phyloP scores from a whole-genome alignment of 2,113 vertebrate genomes.

The Euleptes europaea region DNA sequence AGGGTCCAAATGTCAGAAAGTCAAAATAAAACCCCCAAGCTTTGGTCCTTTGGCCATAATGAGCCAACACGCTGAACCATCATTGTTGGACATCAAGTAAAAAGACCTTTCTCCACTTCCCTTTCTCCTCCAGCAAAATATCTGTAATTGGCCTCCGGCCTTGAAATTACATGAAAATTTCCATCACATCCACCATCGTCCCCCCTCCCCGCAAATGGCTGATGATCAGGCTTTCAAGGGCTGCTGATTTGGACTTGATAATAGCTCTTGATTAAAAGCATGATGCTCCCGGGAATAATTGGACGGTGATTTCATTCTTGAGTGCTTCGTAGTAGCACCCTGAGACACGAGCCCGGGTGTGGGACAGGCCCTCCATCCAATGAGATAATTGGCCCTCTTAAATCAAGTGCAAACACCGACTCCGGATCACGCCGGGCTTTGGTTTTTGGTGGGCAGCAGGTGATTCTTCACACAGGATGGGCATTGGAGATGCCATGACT shows the following conservation, averaged over 20 bases:
- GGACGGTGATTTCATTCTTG: neutral
- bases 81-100: neutral
- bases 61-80: neutral
- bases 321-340: neutral
- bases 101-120: neutral
- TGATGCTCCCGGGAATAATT: neutral
- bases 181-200: neutral
- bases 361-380: neutral
- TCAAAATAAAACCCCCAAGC: neutral
- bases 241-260: neutral
- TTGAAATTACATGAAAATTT: neutral
- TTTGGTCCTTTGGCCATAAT: neutral
- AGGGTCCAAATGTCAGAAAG: neutral
- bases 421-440: neutral
- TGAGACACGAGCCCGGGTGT: neutral
- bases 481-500: neutral
- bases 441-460: neutral
- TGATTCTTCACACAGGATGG: neutral
- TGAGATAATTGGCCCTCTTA: neutral
- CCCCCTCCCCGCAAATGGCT: neutral
- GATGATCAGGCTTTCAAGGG: neutral
- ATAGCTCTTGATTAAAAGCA: slow-evolving; percentile 5
- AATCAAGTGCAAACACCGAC: neutral
- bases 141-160: neutral
- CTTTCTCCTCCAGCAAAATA: neutral